Base-by-base conservation (phyloP, 2,888 invertebrate species). In the Oithona nana region DNA sequence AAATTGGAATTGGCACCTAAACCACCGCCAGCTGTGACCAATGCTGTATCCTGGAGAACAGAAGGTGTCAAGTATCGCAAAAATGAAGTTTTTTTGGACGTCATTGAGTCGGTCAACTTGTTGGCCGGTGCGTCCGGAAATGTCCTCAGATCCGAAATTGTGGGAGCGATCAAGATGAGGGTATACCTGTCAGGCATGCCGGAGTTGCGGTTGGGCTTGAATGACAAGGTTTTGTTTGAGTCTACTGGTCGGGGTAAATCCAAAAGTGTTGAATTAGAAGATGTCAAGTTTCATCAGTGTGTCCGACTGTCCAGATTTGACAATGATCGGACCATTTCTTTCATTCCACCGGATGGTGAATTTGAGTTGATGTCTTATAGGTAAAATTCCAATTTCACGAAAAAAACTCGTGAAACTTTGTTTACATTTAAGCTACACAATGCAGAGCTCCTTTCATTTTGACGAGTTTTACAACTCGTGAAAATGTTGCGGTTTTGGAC, bases 331-430 rank as follows among this genome's bases (percentile, higher is more conserved):
- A 98, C 97, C 0, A 95, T 95, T 68, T 94, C 90, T 0, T 97
- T 98, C 73, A 94, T 98, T 70, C 97, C 97, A 63, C 97, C 97
- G 0, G 97, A 97, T 77, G 97, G 97, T 22, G 97, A 97, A 73
- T 97, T 98, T 76, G 97, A 98, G 73, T 76, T 98, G 64, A 98
- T 98, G 95, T 94, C 94, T 0, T 97, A 97, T 73, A n/a, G n/a
- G n/a, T n/a, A n/a, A n/a, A n/a, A n/a, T n/a, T n/a, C n/a, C n/a
- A n/a, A n/a, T n/a, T n/a, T n/a, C n/a, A n/a, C n/a, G n/a, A n/a
- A n/a, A n/a, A n/a, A n/a, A n/a, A n/a, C n/a, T n/a, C n/a, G n/a
- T n/a, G n/a, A n/a, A n/a, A n/a, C n/a, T n/a, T n/a, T n/a, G n/a
- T n/a, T n/a, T n/a, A n/a, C n/a, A n/a, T n/a, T n/a, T n/a, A n/a